These are phyloP conservation scores for Guaruba guarouba DNA, from an alignment of 2,113 vertebrate species.

Conservation along the genomic window DNA sequence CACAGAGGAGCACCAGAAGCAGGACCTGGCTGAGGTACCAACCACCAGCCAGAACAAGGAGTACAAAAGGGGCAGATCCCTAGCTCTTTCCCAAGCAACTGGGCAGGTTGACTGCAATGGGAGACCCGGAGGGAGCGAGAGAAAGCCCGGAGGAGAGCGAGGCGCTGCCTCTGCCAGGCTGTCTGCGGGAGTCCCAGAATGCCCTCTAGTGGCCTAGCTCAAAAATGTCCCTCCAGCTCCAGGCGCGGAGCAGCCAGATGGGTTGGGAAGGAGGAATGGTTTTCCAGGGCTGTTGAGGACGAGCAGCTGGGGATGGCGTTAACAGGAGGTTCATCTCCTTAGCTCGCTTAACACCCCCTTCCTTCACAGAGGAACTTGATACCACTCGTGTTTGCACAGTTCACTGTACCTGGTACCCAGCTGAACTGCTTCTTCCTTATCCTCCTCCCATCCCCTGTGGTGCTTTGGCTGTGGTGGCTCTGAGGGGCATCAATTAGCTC, in stretches of 20 bases:
- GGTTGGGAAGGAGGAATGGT: accelerated
- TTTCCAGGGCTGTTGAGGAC: not conserved
- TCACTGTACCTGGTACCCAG: no score
- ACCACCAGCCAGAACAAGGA: not conserved
- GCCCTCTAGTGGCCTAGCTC: constrained; percentile 30
- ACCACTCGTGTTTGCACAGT: accelerated
- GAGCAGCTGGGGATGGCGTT: not conserved
- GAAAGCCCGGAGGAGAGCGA: not conserved
- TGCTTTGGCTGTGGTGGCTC: not conserved
- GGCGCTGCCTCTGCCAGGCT: not conserved
- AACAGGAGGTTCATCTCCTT: not conserved
- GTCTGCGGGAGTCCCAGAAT: not conserved
- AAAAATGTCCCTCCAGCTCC: not conserved
- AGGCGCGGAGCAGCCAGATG: accelerated
- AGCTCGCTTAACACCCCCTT: not conserved
- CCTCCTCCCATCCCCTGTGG: accelerated
- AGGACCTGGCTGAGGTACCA: not conserved
- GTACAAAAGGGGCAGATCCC: not conserved
- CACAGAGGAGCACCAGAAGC: not conserved
- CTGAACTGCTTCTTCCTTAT: not conserved
- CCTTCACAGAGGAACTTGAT: not conserved
- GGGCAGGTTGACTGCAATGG: accelerated
- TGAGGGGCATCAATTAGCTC: not conserved
- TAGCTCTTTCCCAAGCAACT: accelerated
- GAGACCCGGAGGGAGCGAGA: not conserved